Evolutionary conservation across 1,140 invertebrate species (phyloP), one percentile per base, ranked within the genome.

Genomic region (Parasteatoda tepidariorum): DNA sequence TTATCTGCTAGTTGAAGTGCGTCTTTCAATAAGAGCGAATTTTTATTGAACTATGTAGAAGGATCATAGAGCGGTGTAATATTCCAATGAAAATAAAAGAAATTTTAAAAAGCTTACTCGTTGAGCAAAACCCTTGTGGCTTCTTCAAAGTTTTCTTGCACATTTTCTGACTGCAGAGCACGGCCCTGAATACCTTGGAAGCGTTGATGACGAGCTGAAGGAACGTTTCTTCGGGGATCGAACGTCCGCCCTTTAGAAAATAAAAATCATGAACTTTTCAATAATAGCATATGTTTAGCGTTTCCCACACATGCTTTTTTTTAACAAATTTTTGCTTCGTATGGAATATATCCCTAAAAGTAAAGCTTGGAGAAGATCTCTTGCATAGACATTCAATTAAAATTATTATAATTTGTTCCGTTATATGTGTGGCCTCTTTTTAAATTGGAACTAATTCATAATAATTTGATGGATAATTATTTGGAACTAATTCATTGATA

Each of bases 111-210:
- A n/a, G 1, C 67, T 82, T 30, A 82, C 79, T 82, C 67, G 0
- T 13, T 54, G 5, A 71, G 55, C 9, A 82, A 54, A 7, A 82
- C 59, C 31, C 79, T 38, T 15, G 79, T 73, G 26, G 79, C 79
- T 62, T 82, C 79, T 71, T 82, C 79, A 18, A 82, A 82, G 4
- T 57, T 33, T 33, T 82, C 79, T 62, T 82, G 79, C 3, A 41
- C 34, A 4, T 22, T 38, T 26, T 82, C 79, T n/a, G 71, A 13
- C 7, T 48, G 38, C 24, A 54, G 38, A 13, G 79, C 71, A 1
- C 79, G 26, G 5, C 67, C 18, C 5, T 24, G 22, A n/a, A 30
- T 64, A 4, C 48, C 67, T 9, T 59, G 54, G 33, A 82, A 82
- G 13, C 18, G 24, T 28, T 64, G 66, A 55, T 82, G 79, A 3